Base-by-base conservation (phyloP, 2,888 invertebrate species). In the Cenopis cana region DNA sequence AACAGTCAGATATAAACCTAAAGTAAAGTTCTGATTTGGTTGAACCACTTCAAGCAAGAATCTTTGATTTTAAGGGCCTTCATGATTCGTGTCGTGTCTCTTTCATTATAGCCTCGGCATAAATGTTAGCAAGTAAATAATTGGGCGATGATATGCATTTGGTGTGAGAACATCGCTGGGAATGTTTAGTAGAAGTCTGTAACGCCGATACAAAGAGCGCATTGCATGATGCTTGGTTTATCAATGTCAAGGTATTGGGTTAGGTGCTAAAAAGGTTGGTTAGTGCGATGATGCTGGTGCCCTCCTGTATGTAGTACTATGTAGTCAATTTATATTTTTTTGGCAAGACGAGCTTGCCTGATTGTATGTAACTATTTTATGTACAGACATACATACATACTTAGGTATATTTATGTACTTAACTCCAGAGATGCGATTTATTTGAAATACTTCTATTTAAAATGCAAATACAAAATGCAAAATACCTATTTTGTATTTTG, bases 71-170 rank as follows among this genome's bases (percentile, higher is more conserved):
- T 52, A 14, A 24, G 38, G 38, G n/a, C 57, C 57, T 65, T 65
- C 64, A 41, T 18, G 9, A 38, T 59, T 65, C 69, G 64, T 69
- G 64, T 65, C 69, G 64, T 69, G 64, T 59, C 57, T 33, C 57
- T 29, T 41, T 12, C 29, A 57, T 65, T 65, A 69, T 17, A 69
- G 17, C 64, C 29, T 50, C 18, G 52, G 8, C 18, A 10, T 52
- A 38, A 65, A 46, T 59, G 10, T 69, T 50, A 64, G 50, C 57
- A 52, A 24, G 24, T 6, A 14, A 14, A 57, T 69, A 59, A 56
- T 64, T 52, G 38, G 20, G 20, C 55, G 29, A 36, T 33, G 41
- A 29, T 10, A 18, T 18, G 20, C 41, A 10, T 50, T 17, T 11
- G 24, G 50, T 33, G 29, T 41, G 24, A 18, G 46, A 61, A 12